Evolutionary conservation across 2,888 invertebrate genomes (phyloP), one percentile per base, ranked within the genome.

Genomic region (Enchytraeus crypticus): DNA sequence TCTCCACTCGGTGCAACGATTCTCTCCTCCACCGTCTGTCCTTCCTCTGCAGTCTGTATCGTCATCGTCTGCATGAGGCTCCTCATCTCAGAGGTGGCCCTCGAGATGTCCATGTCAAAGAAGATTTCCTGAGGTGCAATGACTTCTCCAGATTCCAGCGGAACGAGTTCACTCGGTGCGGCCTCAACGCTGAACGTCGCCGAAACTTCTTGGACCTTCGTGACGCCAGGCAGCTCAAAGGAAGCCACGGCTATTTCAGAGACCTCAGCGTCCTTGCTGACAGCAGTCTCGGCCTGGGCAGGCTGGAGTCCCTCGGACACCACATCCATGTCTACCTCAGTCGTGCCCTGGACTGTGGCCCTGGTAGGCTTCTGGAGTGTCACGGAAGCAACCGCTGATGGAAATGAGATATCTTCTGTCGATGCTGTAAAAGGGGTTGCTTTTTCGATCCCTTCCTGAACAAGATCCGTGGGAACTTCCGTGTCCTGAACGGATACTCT

Each of bases 341-440:
- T n/a, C 14, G 29, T 43, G 21, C 30, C 38, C 27, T 60, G 62
- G 29, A 62, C 32, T 8, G 30, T 38, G 23, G 62, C 45, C 11
- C 62, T 45, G 18, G 59, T 60, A 5, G 62, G 62, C 2, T 58
- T 46, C 23, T 53, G 62, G 14, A 23, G 33, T 29, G 60, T 63
- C 3, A 60, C 45, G n/a, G 27, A 26, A 11, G 54, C 51, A 21
- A 33, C 55, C n/a, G 38, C n/a, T 1, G 33, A 45, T 45, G 46
- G 32, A 27, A 46, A 45, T 26, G 51, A 32, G 2, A 60, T 55
- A 26, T 49, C 45, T 51, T 56, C 62, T 11, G 62, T 53, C 26
- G 51, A 26, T 30, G 46, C 51, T 14, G 11, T 53, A n/a, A 38
- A n/a, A 27, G 21, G 26, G 21, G 33, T 27, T n/a, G 26, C 45